phyloP scores from a whole-genome alignment of 2,797 vertebrate genomes.

The Gymnoscopelus braueri region DNA sequence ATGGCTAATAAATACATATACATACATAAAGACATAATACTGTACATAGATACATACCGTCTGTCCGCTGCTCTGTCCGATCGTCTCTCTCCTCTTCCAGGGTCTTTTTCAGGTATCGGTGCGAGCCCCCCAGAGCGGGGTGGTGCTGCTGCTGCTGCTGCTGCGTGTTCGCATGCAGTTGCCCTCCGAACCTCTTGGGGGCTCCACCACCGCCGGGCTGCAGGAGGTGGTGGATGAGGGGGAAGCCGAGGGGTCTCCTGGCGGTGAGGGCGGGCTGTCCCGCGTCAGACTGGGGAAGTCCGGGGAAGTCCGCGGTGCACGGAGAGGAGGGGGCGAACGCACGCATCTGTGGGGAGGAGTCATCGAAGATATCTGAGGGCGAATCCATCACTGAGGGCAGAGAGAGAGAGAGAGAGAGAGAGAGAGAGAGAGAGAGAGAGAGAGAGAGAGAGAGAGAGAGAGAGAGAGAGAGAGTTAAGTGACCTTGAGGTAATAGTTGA shows the following conservation, averaged over 20 bases:
- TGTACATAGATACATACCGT: background rate
- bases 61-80: conserved; percentile 7
- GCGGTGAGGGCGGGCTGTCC: conserved; percentile 60
- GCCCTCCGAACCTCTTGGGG: conserved; percentile 64
- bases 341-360: conserved; percentile 70
- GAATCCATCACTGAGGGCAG: conserved; percentile 79
- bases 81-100: conserved; percentile 43
- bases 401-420: background rate
- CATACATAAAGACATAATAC: no score
- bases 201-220: conserved; percentile 72
- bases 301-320: conserved; percentile 63
- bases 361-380: conserved; percentile 75
- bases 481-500: no score
- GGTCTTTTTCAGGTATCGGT: conserved; percentile 52
- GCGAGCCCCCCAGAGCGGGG: conserved; percentile 48
- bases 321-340: conserved; percentile 67
- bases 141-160: conserved; percentile 2
- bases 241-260: conserved; percentile 65
- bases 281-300: conserved; percentile 48
- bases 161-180: conserved; percentile 38
- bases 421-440: background rate
- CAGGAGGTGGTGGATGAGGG: conserved; percentile 79
- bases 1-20: no score
- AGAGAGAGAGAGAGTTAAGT: no score
- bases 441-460: background rate